Base-by-base conservation (phyloP, 2,797 vertebrate genomes). In the Takifugu rubripes region DNA sequence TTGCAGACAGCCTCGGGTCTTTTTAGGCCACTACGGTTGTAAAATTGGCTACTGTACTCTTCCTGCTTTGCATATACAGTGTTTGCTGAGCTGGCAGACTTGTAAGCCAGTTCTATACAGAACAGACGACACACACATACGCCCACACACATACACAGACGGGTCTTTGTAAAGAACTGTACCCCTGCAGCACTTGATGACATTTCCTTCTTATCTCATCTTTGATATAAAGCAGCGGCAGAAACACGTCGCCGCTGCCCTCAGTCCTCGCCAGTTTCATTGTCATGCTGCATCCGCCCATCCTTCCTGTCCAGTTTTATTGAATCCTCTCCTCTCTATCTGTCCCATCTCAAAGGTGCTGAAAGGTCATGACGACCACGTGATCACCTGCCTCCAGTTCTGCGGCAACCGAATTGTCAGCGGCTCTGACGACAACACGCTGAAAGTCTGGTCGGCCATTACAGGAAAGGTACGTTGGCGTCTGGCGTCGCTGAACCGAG, bases 321-420 rank as follows among this genome's bases (percentile, higher is more conserved):
- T 40, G 12, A 40, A 14, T 40, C 36, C 46, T 40, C 51, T 66
- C 43, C 21, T 49, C 7, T 56, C 40, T n/a, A 21, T 60, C 49
- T 26, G 5, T 78, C 40, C 59, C 24, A 57, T 49, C 77, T 21
- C 3, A 84, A 98, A 99, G 97, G 97, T 99, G 90, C 92, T 99
- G 77, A 99, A 99, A 89, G 97, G 97, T 79, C 97, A 99, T 0
- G 97, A 99, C 47, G 97, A 99, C 84, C 97, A 99, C 1, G 97
- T 99, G 79, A 99, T 99, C 87, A 99, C 97, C 6, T 99, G 97
- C 89, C 93, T 99, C 53, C 97, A 99, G 88, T 99, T 99, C 83
- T 99, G 97, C 58, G 97, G 97, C 72, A 98, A 97, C 87, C 93
- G 97, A 60, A 98, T 99, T 25, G 97, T 99, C 82, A 99, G 97